Evolutionary conservation across 2,113 vertebrate species (phyloP).

Genomic region (Argyrosomus japonicus): DNA sequence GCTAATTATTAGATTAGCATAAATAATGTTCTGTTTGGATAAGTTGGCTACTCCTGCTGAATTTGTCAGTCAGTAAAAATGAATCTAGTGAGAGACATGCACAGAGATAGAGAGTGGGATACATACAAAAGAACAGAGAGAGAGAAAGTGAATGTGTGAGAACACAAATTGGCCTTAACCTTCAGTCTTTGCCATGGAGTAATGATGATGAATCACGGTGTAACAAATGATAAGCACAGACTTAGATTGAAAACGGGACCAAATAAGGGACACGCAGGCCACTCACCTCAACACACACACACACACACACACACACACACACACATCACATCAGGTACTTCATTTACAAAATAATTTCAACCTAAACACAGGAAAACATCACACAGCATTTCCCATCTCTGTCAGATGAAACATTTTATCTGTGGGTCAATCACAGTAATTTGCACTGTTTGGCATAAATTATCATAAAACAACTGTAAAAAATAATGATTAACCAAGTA

Average conservation of each 20-base stretch:
- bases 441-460: too few relatives aligned
- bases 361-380: conserved; percentile 29
- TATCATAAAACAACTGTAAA: not conserved
- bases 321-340: not conserved
- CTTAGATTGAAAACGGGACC: conserved; percentile 52
- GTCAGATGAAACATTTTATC: not conserved
- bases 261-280: conserved; percentile 27
- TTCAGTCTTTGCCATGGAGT: conserved; percentile 57
- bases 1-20: conserved; percentile 72
- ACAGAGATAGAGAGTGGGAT: not conserved
- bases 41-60: conserved; percentile 23
- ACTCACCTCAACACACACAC: conserved; percentile 12
- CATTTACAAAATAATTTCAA: conserved; percentile 3
- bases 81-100: not conserved
- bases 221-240: conserved; percentile 60
- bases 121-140: conserved; percentile 11
- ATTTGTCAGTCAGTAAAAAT: conserved; percentile 35
- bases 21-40: conserved; percentile 34
- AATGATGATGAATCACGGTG: conserved; percentile 72
- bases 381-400: not conserved
- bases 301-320: not conserved
- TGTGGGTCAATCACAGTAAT: too few relatives aligned
- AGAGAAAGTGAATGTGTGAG: conserved; percentile 29
- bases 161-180: conserved; percentile 57
- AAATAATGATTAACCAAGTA: not conserved